A percentile compares a stretch with the other conserved stretches of the same genome.
These are phyloP conservation scores for Ophioninae sp. DNA, from an alignment of 2,888 invertebrate genomes.

Conservation along the genomic window DNA sequence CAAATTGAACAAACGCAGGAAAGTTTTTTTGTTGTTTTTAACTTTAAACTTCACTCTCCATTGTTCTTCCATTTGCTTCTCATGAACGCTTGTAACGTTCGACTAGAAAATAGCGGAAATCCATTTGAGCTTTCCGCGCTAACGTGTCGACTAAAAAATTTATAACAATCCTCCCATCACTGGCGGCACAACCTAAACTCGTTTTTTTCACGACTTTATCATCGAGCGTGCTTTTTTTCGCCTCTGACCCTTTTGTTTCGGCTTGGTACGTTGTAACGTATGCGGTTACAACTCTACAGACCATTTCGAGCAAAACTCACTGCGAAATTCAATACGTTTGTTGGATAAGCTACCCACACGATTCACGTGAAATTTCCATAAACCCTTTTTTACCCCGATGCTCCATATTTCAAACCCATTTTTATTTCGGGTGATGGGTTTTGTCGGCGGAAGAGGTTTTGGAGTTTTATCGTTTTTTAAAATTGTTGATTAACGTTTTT, in stretches of 20 bases:
- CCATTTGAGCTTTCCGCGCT: not conserved
- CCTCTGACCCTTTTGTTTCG: not conserved
- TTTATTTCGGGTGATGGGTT: no score
- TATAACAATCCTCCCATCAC: not conserved
- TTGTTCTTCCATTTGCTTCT: slow-evolving; percentile 5
- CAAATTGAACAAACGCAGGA: not conserved
- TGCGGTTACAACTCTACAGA: not conserved
- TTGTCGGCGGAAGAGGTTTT: no score
- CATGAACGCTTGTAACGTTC: not conserved
- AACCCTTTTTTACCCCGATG: no score
- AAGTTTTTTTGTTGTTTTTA: not conserved
- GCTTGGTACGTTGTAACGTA: not conserved
- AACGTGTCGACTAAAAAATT: not conserved
- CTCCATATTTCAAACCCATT: no score
- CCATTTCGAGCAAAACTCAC: no score
- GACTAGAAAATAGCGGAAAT: not conserved
- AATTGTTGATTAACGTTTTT: no score
- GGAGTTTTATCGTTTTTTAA: no score
- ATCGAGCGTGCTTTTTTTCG: not conserved
- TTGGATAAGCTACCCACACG: not conserved
- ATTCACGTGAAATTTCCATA: not conserved
- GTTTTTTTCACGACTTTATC: not conserved
- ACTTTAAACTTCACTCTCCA: not conserved
- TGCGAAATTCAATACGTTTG: slow-evolving; percentile 1
- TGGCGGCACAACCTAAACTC: not conserved